Percentiles rank a stretch among this genome's conserved stretches.
Evolutionary conservation across 1,140 invertebrate species (phyloP).

Genomic region (Pogonognathellus flavescens): DNA sequence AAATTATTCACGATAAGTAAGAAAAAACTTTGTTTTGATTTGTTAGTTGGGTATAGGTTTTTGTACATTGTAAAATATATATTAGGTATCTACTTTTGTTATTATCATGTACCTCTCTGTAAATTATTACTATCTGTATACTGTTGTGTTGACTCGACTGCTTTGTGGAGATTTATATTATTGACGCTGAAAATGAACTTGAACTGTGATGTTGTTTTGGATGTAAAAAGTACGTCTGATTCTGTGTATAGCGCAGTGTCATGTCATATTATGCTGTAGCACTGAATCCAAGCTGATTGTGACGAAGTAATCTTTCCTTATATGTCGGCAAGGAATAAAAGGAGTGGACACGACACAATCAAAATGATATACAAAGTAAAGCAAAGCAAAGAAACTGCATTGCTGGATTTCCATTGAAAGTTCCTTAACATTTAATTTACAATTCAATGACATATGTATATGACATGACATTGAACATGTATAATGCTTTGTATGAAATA

Average conservation of each 20-base stretch:
- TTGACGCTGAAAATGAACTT: constrained; percentile 34
- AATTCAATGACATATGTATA: not conserved
- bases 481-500: not conserved
- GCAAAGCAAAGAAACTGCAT: no score
- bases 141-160: not conserved
- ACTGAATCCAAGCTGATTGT: constrained; percentile 22
- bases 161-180: not conserved
- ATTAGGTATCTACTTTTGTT: no score
- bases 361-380: not conserved
- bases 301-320: constrained; percentile 42
- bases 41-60: no score
- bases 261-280: constrained; percentile 4
- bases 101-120: no score
- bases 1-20: no score
- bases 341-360: constrained; percentile 17
- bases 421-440: constrained; percentile 10
- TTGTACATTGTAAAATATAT: no score
- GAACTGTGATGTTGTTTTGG: not conserved
- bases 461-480: constrained; percentile 40
- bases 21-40: no score
- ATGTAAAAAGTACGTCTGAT: not conserved
- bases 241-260: not conserved
- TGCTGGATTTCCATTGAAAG: not conserved
- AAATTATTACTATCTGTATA: no score
- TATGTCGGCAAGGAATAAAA: constrained; percentile 19